Evolutionary conservation across 2,888 invertebrate genomes (phyloP).

Genomic region (Bimastos eiseni): DNA sequence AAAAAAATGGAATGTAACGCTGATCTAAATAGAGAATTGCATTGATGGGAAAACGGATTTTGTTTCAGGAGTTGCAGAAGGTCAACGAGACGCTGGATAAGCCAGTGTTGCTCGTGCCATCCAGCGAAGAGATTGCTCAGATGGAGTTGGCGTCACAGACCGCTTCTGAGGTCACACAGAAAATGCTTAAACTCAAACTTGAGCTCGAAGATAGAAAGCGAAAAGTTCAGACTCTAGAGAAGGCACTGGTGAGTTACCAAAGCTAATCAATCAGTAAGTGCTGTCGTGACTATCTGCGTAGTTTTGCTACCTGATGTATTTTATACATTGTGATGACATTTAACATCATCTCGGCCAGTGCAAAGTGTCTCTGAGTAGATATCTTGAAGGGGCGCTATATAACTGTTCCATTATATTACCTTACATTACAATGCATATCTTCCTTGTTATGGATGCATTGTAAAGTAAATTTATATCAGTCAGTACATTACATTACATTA

Average conservation of each 20-base stretch:
- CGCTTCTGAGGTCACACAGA: slow-evolving; percentile 59
- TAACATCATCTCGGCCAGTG: too few relatives aligned
- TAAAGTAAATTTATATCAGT: too few relatives aligned
- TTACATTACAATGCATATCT: too few relatives aligned
- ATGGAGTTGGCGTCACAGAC: slow-evolving; percentile 57
- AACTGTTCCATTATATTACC: too few relatives aligned
- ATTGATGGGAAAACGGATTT: not conserved
- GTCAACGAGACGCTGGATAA: slow-evolving; percentile 51
- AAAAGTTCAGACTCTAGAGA: slow-evolving; percentile 59
- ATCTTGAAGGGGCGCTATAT: too few relatives aligned
- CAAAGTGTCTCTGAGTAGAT: too few relatives aligned
- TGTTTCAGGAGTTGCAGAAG: slow-evolving; percentile 49
- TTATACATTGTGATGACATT: too few relatives aligned
- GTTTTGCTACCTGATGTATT: too few relatives aligned
- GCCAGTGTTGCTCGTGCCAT: slow-evolving; percentile 56
- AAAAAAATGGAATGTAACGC: not conserved
- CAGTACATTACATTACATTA: too few relatives aligned
- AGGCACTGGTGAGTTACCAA: slow-evolving; percentile 51
- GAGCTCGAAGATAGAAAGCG: slow-evolving; percentile 61
- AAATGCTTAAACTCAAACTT: slow-evolving; percentile 56
- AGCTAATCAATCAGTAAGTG: not conserved
- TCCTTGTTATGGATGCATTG: too few relatives aligned
- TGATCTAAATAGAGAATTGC: not conserved
- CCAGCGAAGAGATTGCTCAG: slow-evolving; percentile 55
- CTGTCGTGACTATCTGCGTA: too few relatives aligned